These are phyloP conservation scores for Cepaea hortensis DNA, from an alignment of 2,888 invertebrate genomes.

Conservation along the genomic window DNA sequence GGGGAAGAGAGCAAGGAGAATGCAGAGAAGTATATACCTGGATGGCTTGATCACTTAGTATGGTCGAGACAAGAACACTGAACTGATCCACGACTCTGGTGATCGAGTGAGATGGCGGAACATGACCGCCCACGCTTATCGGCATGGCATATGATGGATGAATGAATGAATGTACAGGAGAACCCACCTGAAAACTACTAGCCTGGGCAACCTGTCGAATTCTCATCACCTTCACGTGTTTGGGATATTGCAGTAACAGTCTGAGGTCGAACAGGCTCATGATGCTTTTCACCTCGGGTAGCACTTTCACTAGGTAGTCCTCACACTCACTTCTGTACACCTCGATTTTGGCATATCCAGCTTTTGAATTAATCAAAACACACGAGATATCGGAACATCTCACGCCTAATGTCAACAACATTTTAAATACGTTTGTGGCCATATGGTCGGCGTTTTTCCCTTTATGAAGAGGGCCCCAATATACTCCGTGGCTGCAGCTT, in stretches of 20 bases:
- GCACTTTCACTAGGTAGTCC: constrained; percentile 19
- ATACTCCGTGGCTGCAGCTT: neutral
- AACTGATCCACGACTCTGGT: too few relatives aligned
- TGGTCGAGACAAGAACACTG: too few relatives aligned
- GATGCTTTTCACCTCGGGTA: neutral
- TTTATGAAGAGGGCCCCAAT: neutral
- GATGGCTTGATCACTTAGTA: too few relatives aligned
- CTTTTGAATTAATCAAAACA: constrained; percentile 6
- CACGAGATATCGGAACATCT: constrained; percentile 2
- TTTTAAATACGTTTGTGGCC: constrained; percentile 12
- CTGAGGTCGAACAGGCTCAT: constrained; percentile 39
- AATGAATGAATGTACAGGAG: too few relatives aligned
- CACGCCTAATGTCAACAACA: constrained; percentile 12
- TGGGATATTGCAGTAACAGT: constrained; percentile 2
- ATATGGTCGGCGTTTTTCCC: constrained; percentile 5
- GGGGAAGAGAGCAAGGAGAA: too few relatives aligned
- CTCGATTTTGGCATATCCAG: constrained; percentile 20
- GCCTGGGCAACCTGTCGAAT: neutral
- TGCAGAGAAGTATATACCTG: too few relatives aligned
- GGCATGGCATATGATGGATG: too few relatives aligned
- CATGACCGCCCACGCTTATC: too few relatives aligned
- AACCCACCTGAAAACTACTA: neutral
- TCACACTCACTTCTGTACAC: neutral
- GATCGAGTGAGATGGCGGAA: too few relatives aligned
- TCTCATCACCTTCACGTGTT: neutral